Conservation (phyloP, 2,113 vertebrate species). For the Argyrosomus japonicus region DNA sequence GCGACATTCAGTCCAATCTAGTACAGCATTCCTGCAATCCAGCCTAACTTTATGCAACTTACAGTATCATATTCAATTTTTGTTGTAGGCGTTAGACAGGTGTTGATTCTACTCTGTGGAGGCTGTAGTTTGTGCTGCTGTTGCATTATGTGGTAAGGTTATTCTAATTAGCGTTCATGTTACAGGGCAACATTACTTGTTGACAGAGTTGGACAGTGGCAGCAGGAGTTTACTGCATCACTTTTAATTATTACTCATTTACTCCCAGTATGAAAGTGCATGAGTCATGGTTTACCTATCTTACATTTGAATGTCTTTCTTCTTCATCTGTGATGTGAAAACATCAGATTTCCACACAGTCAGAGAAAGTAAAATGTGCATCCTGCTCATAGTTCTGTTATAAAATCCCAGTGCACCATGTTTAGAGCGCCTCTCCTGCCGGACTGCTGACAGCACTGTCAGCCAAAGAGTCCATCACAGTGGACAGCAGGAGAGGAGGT, state of each 20-base stretch:
- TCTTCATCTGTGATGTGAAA: too few species aligned
- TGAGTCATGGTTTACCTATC: too few species aligned
- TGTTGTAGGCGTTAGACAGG: not conserved
- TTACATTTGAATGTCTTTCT: not conserved
- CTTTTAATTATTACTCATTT: slow-evolving; percentile 18
- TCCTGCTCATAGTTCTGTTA: too few species aligned
- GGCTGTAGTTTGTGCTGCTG: not conserved
- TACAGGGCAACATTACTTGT: not conserved
- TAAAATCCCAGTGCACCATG: too few species aligned
- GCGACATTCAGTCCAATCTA: not conserved
- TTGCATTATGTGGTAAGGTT: not conserved
- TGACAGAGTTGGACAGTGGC: not conserved
- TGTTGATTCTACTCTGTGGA: not conserved
- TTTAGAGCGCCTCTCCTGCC: too few species aligned
- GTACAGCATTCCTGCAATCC: not conserved
- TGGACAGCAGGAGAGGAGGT: too few species aligned
- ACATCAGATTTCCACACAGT: too few species aligned
- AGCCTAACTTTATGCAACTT: not conserved
- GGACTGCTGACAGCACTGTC: too few species aligned
- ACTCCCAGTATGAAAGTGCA: too few species aligned
- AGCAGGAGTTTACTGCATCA: not conserved
- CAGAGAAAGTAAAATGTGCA: too few species aligned
- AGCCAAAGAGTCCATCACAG: too few species aligned
- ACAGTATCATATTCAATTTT: not conserved
- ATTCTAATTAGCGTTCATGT: not conserved